Conservation (phyloP, 2,888 invertebrate species). For the Dasypolia templi region DNA sequence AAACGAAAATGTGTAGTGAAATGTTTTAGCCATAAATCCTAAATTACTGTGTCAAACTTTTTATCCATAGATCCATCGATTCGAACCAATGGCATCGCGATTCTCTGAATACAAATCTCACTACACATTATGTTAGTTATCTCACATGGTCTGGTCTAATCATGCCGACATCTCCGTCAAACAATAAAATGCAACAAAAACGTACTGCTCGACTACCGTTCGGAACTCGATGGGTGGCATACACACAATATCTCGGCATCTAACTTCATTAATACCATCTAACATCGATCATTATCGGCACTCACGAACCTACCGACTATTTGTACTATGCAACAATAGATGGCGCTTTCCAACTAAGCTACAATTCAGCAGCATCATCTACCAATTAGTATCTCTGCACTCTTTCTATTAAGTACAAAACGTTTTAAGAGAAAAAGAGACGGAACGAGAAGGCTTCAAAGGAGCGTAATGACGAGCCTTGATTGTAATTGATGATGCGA, state of each 20-base stretch:
- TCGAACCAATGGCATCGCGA: constrained; percentile 59
- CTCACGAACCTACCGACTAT: constrained; percentile 86
- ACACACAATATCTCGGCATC: constrained; percentile 77
- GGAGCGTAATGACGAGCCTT: constrained; percentile 80
- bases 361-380: constrained; percentile 88
- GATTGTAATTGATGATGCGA: constrained; percentile 90
- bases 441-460: constrained; percentile 71
- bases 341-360: constrained; percentile 85
- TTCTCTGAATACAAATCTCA: constrained; percentile 49
- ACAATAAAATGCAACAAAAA: constrained; percentile 78
- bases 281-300: constrained; percentile 86
- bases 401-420: constrained; percentile 65
- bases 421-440: constrained; percentile 68
- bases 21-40: constrained; percentile 54
- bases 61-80: constrained; percentile 53
- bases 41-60: constrained; percentile 41
- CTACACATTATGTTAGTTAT: constrained; percentile 52
- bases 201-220: constrained; percentile 84
- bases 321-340: constrained; percentile 89
- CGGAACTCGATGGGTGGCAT: constrained; percentile 84
- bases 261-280: constrained; percentile 86
- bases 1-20: constrained; percentile 13
- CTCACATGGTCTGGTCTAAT: constrained; percentile 73
- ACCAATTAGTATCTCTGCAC: constrained; percentile 83
- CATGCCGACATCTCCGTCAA: constrained; percentile 76